Percentiles rank a stretch among this genome's conserved stretches.
phyloP scores from a whole-genome alignment of 1,140 invertebrate genomes.

The Chironomus tepperi region DNA sequence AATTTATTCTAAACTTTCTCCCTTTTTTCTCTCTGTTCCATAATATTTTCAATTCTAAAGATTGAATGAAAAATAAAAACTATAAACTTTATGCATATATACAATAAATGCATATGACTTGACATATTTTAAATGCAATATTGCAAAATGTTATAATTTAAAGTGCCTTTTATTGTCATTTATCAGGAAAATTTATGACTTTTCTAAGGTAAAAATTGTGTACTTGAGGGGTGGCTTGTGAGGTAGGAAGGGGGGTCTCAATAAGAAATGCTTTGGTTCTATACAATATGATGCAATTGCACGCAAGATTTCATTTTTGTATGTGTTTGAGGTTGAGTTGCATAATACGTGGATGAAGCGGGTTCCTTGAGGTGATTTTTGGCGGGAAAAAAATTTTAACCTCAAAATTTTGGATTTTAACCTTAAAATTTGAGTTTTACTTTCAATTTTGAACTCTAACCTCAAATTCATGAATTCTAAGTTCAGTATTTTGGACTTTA shows the following conservation, averaged over 20 bases:
- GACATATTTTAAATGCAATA: slow-evolving; percentile 10
- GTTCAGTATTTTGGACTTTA: too few relatives aligned
- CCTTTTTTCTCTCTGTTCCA: too few relatives aligned
- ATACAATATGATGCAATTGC: slow-evolving; percentile 8
- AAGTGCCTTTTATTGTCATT: slow-evolving; percentile 22
- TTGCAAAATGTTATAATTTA: slow-evolving; percentile 11
- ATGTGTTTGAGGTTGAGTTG: background rate
- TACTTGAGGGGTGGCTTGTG: background rate
- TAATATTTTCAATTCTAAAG: too few relatives aligned
- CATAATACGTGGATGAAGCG: too few relatives aligned
- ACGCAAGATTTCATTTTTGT: background rate
- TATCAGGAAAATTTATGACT: slow-evolving; percentile 24
- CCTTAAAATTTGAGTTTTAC: too few relatives aligned
- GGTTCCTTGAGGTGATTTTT: too few relatives aligned
- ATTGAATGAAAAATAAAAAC: too few relatives aligned
- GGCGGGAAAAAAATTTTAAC: too few relatives aligned
- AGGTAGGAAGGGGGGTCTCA: background rate
- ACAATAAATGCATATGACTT: background rate
- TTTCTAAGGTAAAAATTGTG: background rate
- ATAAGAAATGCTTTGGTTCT: background rate
- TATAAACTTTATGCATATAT: background rate
- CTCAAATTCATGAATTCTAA: too few relatives aligned
- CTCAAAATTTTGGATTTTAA: too few relatives aligned
- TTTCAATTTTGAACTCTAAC: too few relatives aligned
- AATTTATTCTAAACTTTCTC: too few relatives aligned